Percentiles rank a stretch among this genome's conserved stretches.
phyloP scores from a whole-genome alignment of 2,888 invertebrate species.

The Drepana falcataria region DNA sequence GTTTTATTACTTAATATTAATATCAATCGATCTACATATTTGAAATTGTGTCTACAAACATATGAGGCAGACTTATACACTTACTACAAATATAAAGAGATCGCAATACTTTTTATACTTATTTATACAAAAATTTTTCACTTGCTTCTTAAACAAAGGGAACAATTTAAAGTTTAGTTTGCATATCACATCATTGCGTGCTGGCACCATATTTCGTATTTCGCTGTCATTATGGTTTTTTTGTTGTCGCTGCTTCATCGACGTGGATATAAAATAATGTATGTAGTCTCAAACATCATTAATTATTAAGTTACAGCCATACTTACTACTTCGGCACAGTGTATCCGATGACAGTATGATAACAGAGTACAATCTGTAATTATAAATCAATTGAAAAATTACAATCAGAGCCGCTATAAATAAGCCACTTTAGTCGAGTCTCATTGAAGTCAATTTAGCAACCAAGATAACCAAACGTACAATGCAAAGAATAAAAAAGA shows the following conservation, averaged over 20 bases:
- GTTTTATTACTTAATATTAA: too few species aligned
- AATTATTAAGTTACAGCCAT: background rate
- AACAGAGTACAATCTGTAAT: background rate
- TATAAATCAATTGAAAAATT: background rate
- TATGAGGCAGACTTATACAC: too few species aligned
- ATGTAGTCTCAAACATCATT: conserved; percentile 1
- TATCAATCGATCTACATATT: too few species aligned
- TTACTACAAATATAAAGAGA: too few species aligned
- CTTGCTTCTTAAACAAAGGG: too few species aligned
- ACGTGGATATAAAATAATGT: background rate
- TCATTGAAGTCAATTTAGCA: background rate
- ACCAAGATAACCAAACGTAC: background rate
- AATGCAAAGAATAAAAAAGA: background rate
- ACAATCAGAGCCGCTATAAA: background rate
- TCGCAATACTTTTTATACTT: too few species aligned
- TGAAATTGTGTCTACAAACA: too few species aligned
- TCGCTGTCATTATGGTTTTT: background rate
- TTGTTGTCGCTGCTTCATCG: background rate
- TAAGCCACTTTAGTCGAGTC: background rate
- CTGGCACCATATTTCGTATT: too few species aligned
- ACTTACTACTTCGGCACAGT: background rate
- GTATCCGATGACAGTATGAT: background rate
- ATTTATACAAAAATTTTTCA: too few species aligned
- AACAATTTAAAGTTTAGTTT: too few species aligned
- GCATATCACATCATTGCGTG: too few species aligned